Evolutionary conservation across 2,113 vertebrate genomes (phyloP), one percentile per base, ranked within the genome.

Genomic region (Noturus placidus): DNA sequence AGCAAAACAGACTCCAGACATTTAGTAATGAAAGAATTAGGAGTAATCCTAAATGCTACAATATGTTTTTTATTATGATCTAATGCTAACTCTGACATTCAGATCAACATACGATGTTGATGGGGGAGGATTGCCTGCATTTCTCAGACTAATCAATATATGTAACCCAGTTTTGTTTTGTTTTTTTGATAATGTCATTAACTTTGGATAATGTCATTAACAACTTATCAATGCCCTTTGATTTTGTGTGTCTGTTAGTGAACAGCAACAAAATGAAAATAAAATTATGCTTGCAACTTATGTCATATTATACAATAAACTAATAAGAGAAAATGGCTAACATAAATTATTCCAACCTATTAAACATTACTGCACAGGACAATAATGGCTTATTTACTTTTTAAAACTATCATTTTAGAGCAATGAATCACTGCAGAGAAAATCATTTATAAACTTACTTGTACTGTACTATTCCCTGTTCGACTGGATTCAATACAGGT

Each of bases 391-490:
- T 15, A 67, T 67, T 30, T 30, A 63, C 61, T n/a, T 22, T 22
- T n/a, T 4, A 67, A n/a, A 30, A 52, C 25, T 33, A 14, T 86
- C 54, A 74, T 35, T 33, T 52, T 4, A 84, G 83, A 86, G 63
- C 5, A 1, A 38, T 78, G 57, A 57, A 22, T 50, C 22, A 85
- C 33, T 50, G 33, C 57, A 80, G 10, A 69, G 20, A 14, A 17
- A 81, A 87, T 22, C 30, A 54, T 70, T 27, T 1, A 78, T 52
- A 83, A 88, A 90, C 91, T 88, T 91, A 94, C 93, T 87, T 89
- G 88, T 56, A 80, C 88, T 79, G 86, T 72, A 61, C 78, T 82
- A 22, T 67, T 87, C 83, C 81, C 56, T 50, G 69, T 78, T 20
- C 17, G 7, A 20, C 33, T 10, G 78, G 22, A 85, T 25, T 27